Evolutionary conservation across 2,888 invertebrate species (phyloP).

Genomic region (Uloborus plumipes): DNA sequence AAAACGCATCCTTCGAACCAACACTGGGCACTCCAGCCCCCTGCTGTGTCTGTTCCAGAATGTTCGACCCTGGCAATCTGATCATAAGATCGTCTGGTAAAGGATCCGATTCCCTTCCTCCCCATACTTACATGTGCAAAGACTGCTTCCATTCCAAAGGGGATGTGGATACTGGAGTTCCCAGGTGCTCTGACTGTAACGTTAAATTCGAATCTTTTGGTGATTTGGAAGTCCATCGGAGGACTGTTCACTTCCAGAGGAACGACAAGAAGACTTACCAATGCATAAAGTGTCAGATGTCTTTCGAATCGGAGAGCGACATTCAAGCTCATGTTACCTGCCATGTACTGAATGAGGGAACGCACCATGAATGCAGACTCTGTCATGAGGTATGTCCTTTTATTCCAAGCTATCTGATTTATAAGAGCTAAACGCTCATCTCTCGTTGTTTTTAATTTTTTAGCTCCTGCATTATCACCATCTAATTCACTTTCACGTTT

Average conservation of each 20-base stretch:
- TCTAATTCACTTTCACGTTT: no score
- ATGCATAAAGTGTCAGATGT: slow-evolving; percentile 79
- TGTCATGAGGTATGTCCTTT: slow-evolving; percentile 77
- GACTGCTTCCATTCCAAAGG: slow-evolving; percentile 78
- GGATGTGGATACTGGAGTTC: neutral
- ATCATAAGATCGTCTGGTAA: slow-evolving; percentile 67
- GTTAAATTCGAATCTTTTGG: slow-evolving; percentile 74
- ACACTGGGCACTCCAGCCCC: slow-evolving; percentile 70
- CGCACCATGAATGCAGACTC: slow-evolving; percentile 81
- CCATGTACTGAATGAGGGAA: slow-evolving; percentile 75
- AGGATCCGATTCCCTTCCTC: slow-evolving; percentile 10
- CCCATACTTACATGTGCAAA: slow-evolving; percentile 78
- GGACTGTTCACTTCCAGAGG: slow-evolving; percentile 74
- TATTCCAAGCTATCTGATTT: neutral
- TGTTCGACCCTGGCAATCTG: slow-evolving; percentile 69
- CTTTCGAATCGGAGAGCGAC: slow-evolving; percentile 77
- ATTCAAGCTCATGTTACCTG: slow-evolving; percentile 77
- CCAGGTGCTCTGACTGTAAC: slow-evolving; percentile 74
- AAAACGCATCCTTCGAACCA: slow-evolving; percentile 36
- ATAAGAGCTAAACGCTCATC: neutral
- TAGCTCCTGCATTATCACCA: no score
- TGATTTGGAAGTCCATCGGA: slow-evolving; percentile 69
- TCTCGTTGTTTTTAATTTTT: neutral
- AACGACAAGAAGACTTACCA: slow-evolving; percentile 74
- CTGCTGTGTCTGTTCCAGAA: slow-evolving; percentile 74